These are phyloP conservation scores for Zaprionus vittiger DNA, from an alignment of 1,140 invertebrate species.

Conservation along the genomic window DNA sequence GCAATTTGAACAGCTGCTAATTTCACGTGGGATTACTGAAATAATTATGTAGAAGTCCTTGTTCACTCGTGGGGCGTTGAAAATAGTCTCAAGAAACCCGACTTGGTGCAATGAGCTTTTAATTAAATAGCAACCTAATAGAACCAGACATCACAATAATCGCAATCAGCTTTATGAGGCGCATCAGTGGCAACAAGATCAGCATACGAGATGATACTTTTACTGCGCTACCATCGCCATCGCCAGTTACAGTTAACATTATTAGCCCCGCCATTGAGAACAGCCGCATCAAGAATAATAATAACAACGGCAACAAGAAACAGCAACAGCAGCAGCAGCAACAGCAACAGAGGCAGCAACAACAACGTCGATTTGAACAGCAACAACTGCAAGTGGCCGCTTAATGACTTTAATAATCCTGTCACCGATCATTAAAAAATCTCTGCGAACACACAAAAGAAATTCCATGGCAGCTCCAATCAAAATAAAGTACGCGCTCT, in stretches of 20 bases:
- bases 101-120: not conserved
- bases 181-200: conserved; percentile 50
- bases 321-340: conserved; percentile 35
- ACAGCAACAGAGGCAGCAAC: conserved; percentile 31
- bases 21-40: not conserved
- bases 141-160: conserved; percentile 11
- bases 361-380: conserved; percentile 7
- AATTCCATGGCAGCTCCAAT: conserved; percentile 83
- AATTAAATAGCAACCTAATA: conserved; percentile 11
- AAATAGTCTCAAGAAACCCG: not conserved
- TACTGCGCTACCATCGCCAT: conserved; percentile 58
- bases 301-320: conserved; percentile 30
- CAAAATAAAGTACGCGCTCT: conserved; percentile 81
- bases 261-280: conserved; percentile 52
- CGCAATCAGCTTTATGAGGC: conserved; percentile 14
- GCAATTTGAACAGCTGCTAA: not conserved
- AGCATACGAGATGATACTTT: conserved; percentile 62
- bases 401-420: conserved; percentile 83
- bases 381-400: conserved; percentile 51
- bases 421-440: conserved; percentile 83
- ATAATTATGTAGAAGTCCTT: not conserved
- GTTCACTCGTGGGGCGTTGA: too few species aligned
- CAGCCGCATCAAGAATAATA: conserved; percentile 17
- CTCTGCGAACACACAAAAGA: conserved; percentile 78
- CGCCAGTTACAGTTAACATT: conserved; percentile 77